A percentile compares a stretch with the other conserved stretches of the same genome.
Evolutionary conservation across 2,113 vertebrate genomes (phyloP).

Genomic region (Xyliphius kryptos): DNA sequence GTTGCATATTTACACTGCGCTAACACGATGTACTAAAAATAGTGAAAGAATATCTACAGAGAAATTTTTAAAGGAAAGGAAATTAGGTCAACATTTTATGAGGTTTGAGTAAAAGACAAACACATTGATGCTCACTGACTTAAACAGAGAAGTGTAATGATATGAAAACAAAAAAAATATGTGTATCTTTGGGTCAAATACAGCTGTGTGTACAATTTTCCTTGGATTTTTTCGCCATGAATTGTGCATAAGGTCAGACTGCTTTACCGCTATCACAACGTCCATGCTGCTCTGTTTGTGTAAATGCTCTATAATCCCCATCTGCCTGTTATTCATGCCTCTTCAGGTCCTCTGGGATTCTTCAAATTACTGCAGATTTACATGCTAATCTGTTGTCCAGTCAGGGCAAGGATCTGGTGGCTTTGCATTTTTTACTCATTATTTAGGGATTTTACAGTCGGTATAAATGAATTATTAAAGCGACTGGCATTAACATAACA

Average conservation of each 20-base stretch:
- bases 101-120: slow-evolving; percentile 19
- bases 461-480: too few species aligned
- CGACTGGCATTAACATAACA: too few species aligned
- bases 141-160: too few species aligned
- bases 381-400: slow-evolving; percentile 24
- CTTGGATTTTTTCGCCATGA: too few species aligned
- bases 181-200: too few species aligned
- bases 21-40: slow-evolving; percentile 47
- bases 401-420: too few species aligned
- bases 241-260: slow-evolving; percentile 35
- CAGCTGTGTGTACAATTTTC: too few species aligned
- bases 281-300: slow-evolving; percentile 38
- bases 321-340: slow-evolving; percentile 27
- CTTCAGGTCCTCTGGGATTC: slow-evolving; percentile 34
- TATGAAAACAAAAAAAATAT: too few species aligned
- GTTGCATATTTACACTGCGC: too few species aligned
- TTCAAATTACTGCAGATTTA: slow-evolving; percentile 34
- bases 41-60: slow-evolving; percentile 33
- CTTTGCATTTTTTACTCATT: too few species aligned
- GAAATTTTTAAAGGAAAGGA: slow-evolving; percentile 29
- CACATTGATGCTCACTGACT: too few species aligned
- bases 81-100: slow-evolving; percentile 32
- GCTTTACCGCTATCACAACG: slow-evolving; percentile 5
- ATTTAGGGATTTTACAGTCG: too few species aligned
- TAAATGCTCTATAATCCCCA: slow-evolving; percentile 34